Conservation (phyloP, 2,797 vertebrate genomes). For the Malacoraja senta region DNA sequence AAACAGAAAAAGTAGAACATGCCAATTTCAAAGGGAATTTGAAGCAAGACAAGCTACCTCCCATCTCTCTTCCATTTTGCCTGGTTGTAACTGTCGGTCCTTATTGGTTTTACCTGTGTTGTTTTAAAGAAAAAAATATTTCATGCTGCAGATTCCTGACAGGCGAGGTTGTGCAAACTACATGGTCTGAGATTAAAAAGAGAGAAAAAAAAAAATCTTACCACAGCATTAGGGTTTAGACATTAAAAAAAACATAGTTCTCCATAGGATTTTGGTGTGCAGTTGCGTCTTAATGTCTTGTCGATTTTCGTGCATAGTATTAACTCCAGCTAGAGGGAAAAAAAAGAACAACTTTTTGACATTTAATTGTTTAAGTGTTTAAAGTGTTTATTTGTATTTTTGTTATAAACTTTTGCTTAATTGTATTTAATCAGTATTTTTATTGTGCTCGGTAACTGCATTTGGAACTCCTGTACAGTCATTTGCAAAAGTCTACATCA, state of each 20-base stretch:
- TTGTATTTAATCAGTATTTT: conserved; percentile 70
- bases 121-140: conserved; percentile 40
- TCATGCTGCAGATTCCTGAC: conserved; percentile 47
- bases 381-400: conserved; percentile 41
- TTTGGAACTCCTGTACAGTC: conserved; percentile 65
- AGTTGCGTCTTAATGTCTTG: conserved; percentile 30
- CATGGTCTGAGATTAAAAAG: conserved; percentile 40
- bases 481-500: conserved; percentile 50
- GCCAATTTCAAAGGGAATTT: conserved; percentile 38
- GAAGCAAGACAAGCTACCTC: conserved; percentile 65
- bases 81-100: conserved; percentile 66
- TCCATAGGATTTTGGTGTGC: conserved; percentile 37
- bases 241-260: conserved; percentile 3
- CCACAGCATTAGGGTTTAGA: conserved; percentile 42
- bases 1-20: neutral
- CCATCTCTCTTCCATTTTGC: conserved; percentile 60
- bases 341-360: conserved; percentile 39
- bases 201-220: conserved; percentile 47
- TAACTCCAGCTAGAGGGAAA: conserved; percentile 47
- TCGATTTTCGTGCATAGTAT: conserved; percentile 51
- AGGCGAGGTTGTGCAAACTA: conserved; percentile 47
- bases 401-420: conserved; percentile 54
- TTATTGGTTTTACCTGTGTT: conserved; percentile 67
- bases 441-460: conserved; percentile 82
- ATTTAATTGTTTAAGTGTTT: conserved; percentile 41